Evolutionary conservation across 2,888 invertebrate genomes (phyloP).

Genomic region (Therioaphis trifolii): DNA sequence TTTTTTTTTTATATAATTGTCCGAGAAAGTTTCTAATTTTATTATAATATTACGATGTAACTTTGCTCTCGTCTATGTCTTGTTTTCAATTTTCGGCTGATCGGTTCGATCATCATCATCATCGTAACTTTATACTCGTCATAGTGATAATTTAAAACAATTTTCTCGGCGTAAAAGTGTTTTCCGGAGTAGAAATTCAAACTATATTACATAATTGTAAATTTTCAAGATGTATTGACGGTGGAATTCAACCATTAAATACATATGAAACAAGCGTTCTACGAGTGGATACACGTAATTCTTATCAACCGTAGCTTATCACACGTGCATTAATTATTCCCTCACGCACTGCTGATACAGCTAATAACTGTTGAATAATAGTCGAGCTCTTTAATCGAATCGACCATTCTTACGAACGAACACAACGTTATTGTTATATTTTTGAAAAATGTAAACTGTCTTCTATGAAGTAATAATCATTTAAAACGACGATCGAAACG

Average conservation of each 20-base stretch:
- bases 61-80: too few relatives aligned
- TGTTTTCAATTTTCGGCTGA: too few relatives aligned
- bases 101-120: too few relatives aligned
- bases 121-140: too few relatives aligned
- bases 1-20: too few relatives aligned
- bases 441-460: too few relatives aligned
- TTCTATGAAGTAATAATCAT: too few relatives aligned
- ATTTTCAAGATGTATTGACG: neutral
- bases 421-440: too few relatives aligned
- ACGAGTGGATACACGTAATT: neutral
- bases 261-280: conserved; percentile 5
- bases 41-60: too few relatives aligned
- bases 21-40: too few relatives aligned
- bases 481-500: neutral
- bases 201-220: too few relatives aligned
- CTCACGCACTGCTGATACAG: conserved; percentile 5
- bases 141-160: neutral
- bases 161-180: neutral
- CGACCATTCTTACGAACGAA: conserved; percentile 12
- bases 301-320: conserved; percentile 41
- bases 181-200: neutral
- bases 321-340: conserved; percentile 3
- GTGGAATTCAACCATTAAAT: conserved; percentile 16
- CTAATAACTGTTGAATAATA: neutral
- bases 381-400: conserved; percentile 2